These are phyloP conservation scores for Intellagama lesueurii DNA, from an alignment of 2,797 vertebrate genomes.

Conservation along the genomic window DNA sequence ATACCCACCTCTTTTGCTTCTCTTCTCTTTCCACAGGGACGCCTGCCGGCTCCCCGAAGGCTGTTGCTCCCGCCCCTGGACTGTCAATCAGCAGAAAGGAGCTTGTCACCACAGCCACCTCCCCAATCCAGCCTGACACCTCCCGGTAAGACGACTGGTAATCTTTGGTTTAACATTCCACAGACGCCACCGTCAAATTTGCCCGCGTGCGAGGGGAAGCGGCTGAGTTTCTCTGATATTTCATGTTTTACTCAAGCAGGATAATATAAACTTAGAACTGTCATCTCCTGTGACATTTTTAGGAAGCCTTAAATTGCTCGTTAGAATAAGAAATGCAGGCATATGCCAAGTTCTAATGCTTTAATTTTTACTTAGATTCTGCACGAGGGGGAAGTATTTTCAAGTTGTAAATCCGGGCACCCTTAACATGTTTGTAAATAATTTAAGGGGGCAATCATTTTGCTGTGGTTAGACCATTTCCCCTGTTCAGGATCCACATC, in stretches of 20 bases:
- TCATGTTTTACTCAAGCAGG: conserved; percentile 41
- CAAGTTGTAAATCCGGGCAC: conserved; percentile 56
- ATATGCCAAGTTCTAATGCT: conserved; percentile 64
- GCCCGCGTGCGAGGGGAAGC: conserved; percentile 15
- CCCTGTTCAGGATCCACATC: conserved; percentile 37
- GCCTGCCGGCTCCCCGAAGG: conserved; percentile 73
- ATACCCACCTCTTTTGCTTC: conserved; percentile 49
- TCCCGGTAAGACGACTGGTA: conserved; percentile 78
- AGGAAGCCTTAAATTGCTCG: conserved; percentile 64
- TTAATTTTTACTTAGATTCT: conserved; percentile 68
- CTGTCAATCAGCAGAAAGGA: conserved; percentile 64
- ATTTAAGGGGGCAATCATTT: conserved; percentile 60
- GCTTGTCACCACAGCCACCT: conserved; percentile 47
- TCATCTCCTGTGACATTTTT: conserved; percentile 68
- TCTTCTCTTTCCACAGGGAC: conserved; percentile 71
- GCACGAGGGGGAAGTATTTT: conserved; percentile 54
- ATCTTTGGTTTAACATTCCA: conserved; percentile 62
- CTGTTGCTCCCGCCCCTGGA: conserved; percentile 81
- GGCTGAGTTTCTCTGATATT: conserved; percentile 54
- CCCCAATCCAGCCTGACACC: conserved; percentile 70
- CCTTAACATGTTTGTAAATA: conserved; percentile 68
- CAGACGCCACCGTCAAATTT: conserved; percentile 29
- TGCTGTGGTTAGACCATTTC: conserved; percentile 43
- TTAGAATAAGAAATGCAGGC: conserved; percentile 65
- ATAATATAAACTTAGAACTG: conserved; percentile 60